Evolutionary conservation across 2,888 invertebrate genomes (phyloP).

Genomic region (Baronia brevicornis): DNA sequence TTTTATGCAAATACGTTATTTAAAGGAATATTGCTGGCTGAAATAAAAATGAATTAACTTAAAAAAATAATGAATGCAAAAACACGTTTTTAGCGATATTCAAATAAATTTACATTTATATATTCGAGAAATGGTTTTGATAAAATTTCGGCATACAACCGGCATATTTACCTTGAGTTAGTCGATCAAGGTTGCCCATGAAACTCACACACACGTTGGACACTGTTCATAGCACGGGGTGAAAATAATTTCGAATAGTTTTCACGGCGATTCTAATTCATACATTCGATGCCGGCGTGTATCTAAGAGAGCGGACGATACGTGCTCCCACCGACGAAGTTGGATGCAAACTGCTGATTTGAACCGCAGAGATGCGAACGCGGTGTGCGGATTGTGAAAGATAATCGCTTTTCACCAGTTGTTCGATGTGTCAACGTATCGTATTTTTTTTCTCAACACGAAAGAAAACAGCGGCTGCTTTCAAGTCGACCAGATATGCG

Average conservation of each 20-base stretch:
- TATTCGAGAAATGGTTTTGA: too few species aligned
- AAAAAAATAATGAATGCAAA: too few species aligned
- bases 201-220: slow-evolving; percentile 12
- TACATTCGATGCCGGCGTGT: slow-evolving; percentile 18
- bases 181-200: slow-evolving; percentile 10
- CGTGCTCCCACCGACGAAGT: slow-evolving; percentile 20
- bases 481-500: too few species aligned
- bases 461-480: slow-evolving; percentile 6
- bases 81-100: too few species aligned
- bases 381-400: slow-evolving; percentile 20
- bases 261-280: slow-evolving; percentile 22
- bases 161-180: slow-evolving; percentile 25
- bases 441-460: slow-evolving; percentile 13
- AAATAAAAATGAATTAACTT: too few species aligned
- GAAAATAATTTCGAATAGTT: slow-evolving; percentile 8
- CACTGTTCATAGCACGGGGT: slow-evolving; percentile 12
- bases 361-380: slow-evolving; percentile 15
- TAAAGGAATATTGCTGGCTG: too few species aligned
- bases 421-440: slow-evolving; percentile 6
- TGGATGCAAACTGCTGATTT: slow-evolving; percentile 25
- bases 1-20: too few species aligned
- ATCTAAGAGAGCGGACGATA: slow-evolving; percentile 10
- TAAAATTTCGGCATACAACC: slow-evolving; percentile 7
- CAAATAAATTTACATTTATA: too few species aligned
- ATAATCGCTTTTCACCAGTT: slow-evolving; percentile 23